phyloP scores from a whole-genome alignment of 2,797 vertebrate genomes.

The Rhinoraja longicauda region DNA sequence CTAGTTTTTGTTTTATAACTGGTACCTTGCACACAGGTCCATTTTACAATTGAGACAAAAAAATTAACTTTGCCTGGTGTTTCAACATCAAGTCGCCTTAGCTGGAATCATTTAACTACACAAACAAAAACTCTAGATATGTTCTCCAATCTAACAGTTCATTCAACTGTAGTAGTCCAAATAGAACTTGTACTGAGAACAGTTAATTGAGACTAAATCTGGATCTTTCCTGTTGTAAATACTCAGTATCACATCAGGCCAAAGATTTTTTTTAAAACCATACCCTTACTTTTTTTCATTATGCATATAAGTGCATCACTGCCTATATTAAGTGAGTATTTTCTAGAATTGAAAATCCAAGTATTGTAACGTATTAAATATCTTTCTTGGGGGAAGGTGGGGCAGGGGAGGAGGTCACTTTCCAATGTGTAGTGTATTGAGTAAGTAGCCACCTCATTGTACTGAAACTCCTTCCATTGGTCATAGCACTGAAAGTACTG shows the following conservation, averaged over 20 bases:
- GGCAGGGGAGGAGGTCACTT: background rate
- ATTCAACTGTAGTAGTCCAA: background rate
- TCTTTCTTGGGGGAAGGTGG: too few relatives aligned
- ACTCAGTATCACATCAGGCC: background rate
- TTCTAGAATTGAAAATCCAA: background rate
- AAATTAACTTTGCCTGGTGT: too few relatives aligned
- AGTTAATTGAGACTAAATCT: background rate
- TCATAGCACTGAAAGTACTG: background rate
- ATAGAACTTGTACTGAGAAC: background rate
- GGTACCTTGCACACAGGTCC: background rate
- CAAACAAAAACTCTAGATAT: background rate
- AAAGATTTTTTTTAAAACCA: background rate
- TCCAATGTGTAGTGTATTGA: background rate
- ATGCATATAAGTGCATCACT: background rate
- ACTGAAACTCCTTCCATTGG: background rate
- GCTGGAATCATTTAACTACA: background rate
- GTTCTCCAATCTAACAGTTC: background rate
- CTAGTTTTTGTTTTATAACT: background rate
- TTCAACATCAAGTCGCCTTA: background rate
- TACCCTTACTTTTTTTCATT: background rate
- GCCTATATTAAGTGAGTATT: background rate
- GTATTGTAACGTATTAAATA: background rate
- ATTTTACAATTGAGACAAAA: background rate
- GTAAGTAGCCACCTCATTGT: background rate
- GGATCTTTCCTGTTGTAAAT: background rate